Conservation (phyloP, 1,140 invertebrate genomes). For the Pseudomyrmex dendroicus region DNA sequence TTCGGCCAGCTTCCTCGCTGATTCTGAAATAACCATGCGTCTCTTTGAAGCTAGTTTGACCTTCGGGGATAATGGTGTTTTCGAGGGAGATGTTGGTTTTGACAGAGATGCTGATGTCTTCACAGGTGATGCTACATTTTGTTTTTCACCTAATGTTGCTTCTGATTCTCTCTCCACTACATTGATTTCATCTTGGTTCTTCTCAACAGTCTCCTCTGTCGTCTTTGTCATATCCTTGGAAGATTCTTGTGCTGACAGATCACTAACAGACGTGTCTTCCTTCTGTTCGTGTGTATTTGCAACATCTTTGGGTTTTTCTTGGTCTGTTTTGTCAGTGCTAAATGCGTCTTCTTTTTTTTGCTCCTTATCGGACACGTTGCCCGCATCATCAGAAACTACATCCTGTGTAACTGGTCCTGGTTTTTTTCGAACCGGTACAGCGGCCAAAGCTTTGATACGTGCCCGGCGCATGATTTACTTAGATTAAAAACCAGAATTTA, state of each 20-base stretch:
- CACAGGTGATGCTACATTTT: neutral
- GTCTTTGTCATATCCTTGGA: neutral
- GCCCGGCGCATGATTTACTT: slow-evolving; percentile 80
- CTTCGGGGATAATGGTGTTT: slow-evolving; percentile 52
- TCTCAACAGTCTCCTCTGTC: neutral
- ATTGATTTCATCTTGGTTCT: slow-evolving; percentile 18
- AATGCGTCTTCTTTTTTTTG: slow-evolving; percentile 28
- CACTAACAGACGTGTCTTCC: slow-evolving; percentile 16
- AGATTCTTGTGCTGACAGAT: neutral
- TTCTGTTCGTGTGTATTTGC: neutral
- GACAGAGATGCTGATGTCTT: neutral
- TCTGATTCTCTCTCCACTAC: neutral
- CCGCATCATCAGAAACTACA: slow-evolving; percentile 63
- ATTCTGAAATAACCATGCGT: slow-evolving; percentile 81
- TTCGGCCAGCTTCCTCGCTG: slow-evolving; percentile 85
- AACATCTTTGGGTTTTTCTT: slow-evolving; percentile 26
- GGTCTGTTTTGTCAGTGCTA: neutral
- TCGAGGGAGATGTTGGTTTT: neutral
- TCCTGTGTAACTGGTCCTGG: slow-evolving; percentile 59
- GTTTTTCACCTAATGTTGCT: neutral
- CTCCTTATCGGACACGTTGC: slow-evolving; percentile 8
- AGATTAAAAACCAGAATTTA: slow-evolving; percentile 1
- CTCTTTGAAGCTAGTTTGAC: slow-evolving; percentile 74
- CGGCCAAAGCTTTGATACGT: slow-evolving; percentile 85
- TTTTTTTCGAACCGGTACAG: slow-evolving; percentile 80